Percentiles rank a stretch among this genome's conserved stretches.
These are phyloP conservation scores for Cryptocheilus praepositus DNA, from an alignment of 2,888 invertebrate species.

Conservation along the genomic window DNA sequence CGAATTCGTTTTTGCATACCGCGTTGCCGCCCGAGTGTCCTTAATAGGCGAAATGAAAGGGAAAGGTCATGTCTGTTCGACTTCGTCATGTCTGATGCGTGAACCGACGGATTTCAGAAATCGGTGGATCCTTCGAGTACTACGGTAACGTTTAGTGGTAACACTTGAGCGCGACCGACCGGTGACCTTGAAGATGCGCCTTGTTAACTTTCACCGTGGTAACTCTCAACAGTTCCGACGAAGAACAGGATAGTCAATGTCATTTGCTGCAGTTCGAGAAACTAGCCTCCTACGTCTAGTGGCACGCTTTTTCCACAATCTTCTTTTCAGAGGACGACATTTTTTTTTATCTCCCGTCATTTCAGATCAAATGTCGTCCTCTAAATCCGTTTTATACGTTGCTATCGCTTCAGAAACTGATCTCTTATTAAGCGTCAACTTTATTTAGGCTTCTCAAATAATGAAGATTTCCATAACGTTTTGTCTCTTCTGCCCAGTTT, in stretches of 20 bases:
- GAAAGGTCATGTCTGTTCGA: conserved; percentile 1
- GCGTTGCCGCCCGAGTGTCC: background rate
- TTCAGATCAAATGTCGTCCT: too few species aligned
- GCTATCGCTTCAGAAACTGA: too few species aligned
- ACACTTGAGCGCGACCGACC: conserved; percentile 9
- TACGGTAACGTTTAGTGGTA: background rate
- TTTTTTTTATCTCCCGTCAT: background rate
- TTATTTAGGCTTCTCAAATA: too few species aligned
- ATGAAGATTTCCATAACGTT: too few species aligned
- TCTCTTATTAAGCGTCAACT: too few species aligned
- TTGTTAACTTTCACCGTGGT: conserved; percentile 64
- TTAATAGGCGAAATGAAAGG: background rate
- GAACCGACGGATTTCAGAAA: conserved; percentile 34
- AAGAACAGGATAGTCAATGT: conserved; percentile 61
- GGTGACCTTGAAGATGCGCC: conserved; percentile 64
- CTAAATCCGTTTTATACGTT: too few species aligned
- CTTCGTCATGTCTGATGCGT: too few species aligned
- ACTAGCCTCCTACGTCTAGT: conserved; percentile 11
- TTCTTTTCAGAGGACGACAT: too few species aligned
- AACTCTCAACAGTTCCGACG: conserved; percentile 44
- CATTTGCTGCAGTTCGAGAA: conserved; percentile 42
- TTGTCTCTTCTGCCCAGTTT: too few species aligned
- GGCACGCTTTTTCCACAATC: background rate
- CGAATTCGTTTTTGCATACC: background rate
- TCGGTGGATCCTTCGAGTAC: background rate